A percentile compares a stretch with the other conserved stretches of the same genome.
phyloP scores from a whole-genome alignment of 2,797 vertebrate genomes.

The Neomorphus geoffroyi region DNA sequence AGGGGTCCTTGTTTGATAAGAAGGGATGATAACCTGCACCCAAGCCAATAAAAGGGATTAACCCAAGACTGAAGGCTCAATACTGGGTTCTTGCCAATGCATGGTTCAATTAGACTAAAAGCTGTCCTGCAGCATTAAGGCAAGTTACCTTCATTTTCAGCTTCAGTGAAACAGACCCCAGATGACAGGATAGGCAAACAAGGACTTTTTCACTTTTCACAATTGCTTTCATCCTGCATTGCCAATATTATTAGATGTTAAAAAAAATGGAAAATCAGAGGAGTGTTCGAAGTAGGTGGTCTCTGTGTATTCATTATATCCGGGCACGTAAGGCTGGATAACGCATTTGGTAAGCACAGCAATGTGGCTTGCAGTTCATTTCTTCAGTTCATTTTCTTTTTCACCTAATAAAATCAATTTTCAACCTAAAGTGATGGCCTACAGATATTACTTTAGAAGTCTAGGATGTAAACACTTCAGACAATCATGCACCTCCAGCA shows the following conservation, averaged over 20 bases:
- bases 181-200: slow-evolving; percentile 65
- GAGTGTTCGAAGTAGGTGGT: slow-evolving; percentile 60
- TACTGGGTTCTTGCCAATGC: slow-evolving; percentile 14
- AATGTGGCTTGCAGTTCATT: slow-evolving; percentile 51
- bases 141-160: slow-evolving; percentile 63
- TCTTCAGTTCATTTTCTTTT: slow-evolving; percentile 69
- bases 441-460: slow-evolving; percentile 60
- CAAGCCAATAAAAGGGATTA: slow-evolving; percentile 68
- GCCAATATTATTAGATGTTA: slow-evolving; percentile 64
- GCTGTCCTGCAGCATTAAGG: slow-evolving; percentile 54
- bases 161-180: slow-evolving; percentile 61
- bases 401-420: slow-evolving; percentile 72
- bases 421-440: slow-evolving; percentile 60
- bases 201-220: slow-evolving; percentile 61
- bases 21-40: slow-evolving; percentile 61
- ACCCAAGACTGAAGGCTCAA: slow-evolving; percentile 55
- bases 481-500: slow-evolving; percentile 36
- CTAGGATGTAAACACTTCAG: slow-evolving; percentile 56
- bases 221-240: slow-evolving; percentile 64
- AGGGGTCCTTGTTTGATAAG: slow-evolving; percentile 70
- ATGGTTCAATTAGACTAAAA: slow-evolving; percentile 69
- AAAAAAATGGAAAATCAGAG: slow-evolving; percentile 52
- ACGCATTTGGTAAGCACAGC: slow-evolving; percentile 22
- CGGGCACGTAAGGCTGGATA: slow-evolving; percentile 22
- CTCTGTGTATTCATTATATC: slow-evolving; percentile 30